phyloP scores from a whole-genome alignment of 2,888 invertebrate genomes.

The Meghimatium bilineatum region DNA sequence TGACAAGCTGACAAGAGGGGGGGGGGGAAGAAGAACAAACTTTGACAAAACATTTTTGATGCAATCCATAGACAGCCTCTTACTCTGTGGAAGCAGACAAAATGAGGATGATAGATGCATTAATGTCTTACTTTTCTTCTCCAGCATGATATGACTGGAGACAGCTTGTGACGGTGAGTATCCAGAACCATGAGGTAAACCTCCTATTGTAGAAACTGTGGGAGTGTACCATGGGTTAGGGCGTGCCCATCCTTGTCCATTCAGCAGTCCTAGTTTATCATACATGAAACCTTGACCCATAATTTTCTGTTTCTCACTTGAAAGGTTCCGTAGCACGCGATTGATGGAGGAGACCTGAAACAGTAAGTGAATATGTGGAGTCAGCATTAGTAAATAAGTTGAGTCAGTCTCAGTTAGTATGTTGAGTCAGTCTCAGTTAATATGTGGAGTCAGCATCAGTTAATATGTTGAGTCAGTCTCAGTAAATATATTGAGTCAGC shows the following conservation, averaged over 20 bases:
- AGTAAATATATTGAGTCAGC: too few relatives aligned
- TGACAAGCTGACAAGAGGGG: too few relatives aligned
- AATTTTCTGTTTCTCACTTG: slow-evolving; percentile 91
- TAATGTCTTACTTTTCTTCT: slow-evolving; percentile 65
- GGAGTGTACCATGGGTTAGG: slow-evolving; percentile 79
- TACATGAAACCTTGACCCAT: slow-evolving; percentile 79
- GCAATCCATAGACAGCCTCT: too few relatives aligned
- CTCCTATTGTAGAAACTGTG: slow-evolving; percentile 78
- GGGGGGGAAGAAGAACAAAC: too few relatives aligned
- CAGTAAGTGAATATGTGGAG: too few relatives aligned
- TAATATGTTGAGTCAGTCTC: too few relatives aligned
- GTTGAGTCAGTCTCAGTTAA: too few relatives aligned
- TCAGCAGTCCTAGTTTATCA: slow-evolving; percentile 94
- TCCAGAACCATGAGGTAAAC: slow-evolving; percentile 52
- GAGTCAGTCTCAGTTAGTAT: too few relatives aligned
- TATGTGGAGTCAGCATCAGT: too few relatives aligned
- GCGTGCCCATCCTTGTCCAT: slow-evolving; percentile 81
- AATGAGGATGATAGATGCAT: not conserved
- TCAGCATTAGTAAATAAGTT: too few relatives aligned
- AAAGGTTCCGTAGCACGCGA: slow-evolving; percentile 92
- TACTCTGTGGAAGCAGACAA: too few relatives aligned
- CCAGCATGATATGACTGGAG: slow-evolving; percentile 55
- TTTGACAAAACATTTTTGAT: too few relatives aligned
- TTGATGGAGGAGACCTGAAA: slow-evolving; percentile 95
- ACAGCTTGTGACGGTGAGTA: slow-evolving; percentile 56